Conservation (phyloP, 1,140 invertebrate species). For the Elymnias hypermnestra region DNA sequence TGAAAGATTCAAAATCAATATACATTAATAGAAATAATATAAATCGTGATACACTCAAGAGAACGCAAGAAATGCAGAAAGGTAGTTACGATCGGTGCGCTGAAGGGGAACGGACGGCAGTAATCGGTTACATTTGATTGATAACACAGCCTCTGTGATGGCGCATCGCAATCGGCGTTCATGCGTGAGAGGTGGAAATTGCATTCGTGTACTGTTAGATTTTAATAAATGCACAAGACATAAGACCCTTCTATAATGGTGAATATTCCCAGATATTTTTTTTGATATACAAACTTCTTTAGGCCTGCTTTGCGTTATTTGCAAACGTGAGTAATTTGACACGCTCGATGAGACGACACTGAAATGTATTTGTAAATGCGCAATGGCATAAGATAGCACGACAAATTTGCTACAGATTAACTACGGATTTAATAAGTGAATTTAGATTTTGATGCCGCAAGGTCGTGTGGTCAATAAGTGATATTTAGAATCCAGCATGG, state of each 20-base stretch:
- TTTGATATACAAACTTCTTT: no score
- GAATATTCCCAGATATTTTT: no score
- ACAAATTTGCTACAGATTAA: no score
- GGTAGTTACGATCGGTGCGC: constrained; percentile 2
- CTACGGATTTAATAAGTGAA: no score
- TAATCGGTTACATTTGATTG: constrained; percentile 11
- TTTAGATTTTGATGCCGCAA: no score
- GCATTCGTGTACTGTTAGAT: constrained; percentile 5
- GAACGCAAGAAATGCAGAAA: constrained; percentile 7
- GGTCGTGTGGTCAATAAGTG: no score
- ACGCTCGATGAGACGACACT: no score
- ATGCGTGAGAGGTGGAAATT: constrained; percentile 3
- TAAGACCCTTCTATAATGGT: not conserved
- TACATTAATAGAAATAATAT: constrained; percentile 2
- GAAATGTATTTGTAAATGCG: no score
- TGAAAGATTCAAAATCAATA: not conserved
- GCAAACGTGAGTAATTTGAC: no score
- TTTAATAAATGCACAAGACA: not conserved
- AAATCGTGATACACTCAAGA: constrained; percentile 5
- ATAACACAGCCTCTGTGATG: constrained; percentile 5
- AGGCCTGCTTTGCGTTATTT: no score
- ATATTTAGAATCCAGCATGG: no score
- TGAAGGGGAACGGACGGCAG: constrained; percentile 1
- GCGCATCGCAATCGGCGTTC: constrained; percentile 3
- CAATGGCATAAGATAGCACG: no score